Conservation (phyloP, 2,113 vertebrate species). For the Shinisaurus crocodilurus region DNA sequence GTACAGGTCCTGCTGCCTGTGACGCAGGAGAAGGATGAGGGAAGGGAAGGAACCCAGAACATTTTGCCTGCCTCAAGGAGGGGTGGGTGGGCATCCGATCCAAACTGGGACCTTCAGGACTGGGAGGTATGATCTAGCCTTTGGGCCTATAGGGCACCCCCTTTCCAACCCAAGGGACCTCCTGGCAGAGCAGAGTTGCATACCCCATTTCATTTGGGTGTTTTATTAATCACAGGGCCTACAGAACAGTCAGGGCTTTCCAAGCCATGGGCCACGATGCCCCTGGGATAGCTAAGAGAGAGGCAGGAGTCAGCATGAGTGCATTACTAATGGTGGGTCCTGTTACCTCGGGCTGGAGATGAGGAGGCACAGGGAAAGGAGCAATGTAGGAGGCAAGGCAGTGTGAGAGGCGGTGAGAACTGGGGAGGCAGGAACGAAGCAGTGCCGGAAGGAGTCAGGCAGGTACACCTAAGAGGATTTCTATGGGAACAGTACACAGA, state of each 20-base stretch:
- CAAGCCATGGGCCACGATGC: background rate
- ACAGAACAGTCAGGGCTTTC: background rate
- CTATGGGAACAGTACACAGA: background rate
- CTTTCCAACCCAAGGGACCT: too few species aligned
- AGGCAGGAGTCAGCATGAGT: background rate
- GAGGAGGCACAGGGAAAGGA: background rate
- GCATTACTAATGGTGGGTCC: background rate
- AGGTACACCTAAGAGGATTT: too few species aligned
- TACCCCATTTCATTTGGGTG: background rate
- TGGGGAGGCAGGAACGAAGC: background rate
- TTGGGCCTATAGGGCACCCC: background rate
- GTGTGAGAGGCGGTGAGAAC: background rate
- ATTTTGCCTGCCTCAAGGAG: background rate
- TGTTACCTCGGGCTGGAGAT: too few species aligned
- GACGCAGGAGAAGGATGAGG: conserved; percentile 1
- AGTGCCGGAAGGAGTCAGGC: background rate
- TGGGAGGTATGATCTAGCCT: too few species aligned
- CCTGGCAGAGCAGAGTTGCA: too few species aligned
- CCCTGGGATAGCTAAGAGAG: too few species aligned
- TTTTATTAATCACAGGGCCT: background rate
- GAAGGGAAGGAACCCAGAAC: background rate
- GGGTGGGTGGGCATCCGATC: background rate
- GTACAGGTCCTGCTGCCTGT: conserved; percentile 90
- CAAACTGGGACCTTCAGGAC: background rate
- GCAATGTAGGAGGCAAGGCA: background rate